Conservation (phyloP, 2,888 invertebrate genomes). For the Hartigia nigra region DNA sequence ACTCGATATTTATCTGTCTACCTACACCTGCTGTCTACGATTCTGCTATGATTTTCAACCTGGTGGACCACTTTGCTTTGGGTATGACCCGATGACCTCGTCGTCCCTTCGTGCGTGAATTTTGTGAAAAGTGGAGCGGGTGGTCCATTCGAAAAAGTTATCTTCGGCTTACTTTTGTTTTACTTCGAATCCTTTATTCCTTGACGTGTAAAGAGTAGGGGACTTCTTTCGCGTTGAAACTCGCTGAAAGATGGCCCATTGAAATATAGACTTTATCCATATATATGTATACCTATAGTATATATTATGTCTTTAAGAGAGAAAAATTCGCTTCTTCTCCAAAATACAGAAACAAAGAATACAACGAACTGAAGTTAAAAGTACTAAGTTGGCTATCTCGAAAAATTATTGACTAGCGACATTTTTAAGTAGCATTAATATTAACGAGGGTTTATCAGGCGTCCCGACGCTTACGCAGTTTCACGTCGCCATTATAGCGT, state of each 20-base stretch:
- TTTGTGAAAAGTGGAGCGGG: not conserved
- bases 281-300: not conserved
- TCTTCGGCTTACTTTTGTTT: not conserved
- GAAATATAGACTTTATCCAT: not conserved
- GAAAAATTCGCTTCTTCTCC: not conserved
- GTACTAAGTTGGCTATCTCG: not conserved
- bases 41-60: not conserved
- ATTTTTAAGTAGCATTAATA: not conserved
- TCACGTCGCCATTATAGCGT: not conserved
- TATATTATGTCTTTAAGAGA: not conserved
- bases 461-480: not conserved
- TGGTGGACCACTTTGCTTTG: not conserved
- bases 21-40: not conserved
- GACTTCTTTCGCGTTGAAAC: not conserved
- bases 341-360: not conserved
- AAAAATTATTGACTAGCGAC: not conserved
- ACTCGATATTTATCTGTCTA: not conserved
- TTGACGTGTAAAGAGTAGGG: not conserved
- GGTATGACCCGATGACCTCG: too few species aligned
- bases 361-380: not conserved
- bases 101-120: too few species aligned
- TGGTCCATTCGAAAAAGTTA: not conserved
- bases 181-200: not conserved
- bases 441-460: not conserved
- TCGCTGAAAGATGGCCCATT: not conserved